These are phyloP conservation scores for Eupithecia insigniata DNA, from an alignment of 2,888 invertebrate species.

Conservation along the genomic window DNA sequence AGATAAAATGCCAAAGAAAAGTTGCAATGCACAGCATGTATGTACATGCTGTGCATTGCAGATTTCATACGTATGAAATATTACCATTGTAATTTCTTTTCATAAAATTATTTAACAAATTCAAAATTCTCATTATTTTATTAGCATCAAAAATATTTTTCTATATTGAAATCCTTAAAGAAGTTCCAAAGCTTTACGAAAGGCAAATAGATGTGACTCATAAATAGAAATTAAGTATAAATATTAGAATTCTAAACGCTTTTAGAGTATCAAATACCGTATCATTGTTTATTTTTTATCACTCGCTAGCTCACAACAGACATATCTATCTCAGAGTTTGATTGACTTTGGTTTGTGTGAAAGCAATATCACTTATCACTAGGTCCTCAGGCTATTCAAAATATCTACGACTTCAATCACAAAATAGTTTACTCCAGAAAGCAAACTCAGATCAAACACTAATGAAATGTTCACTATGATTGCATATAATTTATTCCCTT, in stretches of 20 bases:
- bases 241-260: neutral
- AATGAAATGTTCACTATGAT: neutral
- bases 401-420: neutral
- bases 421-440: neutral
- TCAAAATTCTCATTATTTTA: neutral
- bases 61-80: too few relatives aligned
- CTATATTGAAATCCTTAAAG: neutral
- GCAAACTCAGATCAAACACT: neutral
- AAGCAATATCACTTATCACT: constrained; percentile 2
- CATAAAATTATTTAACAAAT: too few relatives aligned
- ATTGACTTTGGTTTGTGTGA: constrained; percentile 9
- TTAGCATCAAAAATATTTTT: too few relatives aligned
- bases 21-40: too few relatives aligned
- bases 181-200: neutral
- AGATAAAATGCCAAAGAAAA: too few relatives aligned
- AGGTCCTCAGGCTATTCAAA: neutral
- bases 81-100: too few relatives aligned
- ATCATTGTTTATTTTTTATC: constrained; percentile 4
- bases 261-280: neutral
- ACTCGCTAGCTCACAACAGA: constrained; percentile 1
- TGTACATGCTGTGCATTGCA: too few relatives aligned
- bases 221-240: neutral
- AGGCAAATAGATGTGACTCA: neutral
- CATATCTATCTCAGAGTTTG: constrained; percentile 4
- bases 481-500: neutral